Evolutionary conservation across 1,140 invertebrate genomes (phyloP), one percentile per base, ranked within the genome.

Genomic region (Diorhabda sublineata): DNA sequence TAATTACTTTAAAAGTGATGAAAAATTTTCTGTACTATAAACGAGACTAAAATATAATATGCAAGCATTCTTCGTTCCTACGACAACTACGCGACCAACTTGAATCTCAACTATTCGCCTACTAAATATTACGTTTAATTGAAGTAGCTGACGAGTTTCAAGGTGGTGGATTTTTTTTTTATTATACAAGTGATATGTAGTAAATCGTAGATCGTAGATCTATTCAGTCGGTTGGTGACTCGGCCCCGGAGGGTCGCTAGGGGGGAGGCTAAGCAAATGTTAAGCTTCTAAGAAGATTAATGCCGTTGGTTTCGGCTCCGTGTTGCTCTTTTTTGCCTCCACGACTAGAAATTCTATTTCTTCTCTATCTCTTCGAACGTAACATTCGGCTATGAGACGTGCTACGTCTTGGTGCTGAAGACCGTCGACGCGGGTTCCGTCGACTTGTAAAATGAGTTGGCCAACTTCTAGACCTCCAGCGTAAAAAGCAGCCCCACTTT

Each of bases 381-480:
- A 96, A 60, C 93, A 93, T 79, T 95, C 92, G 5, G 93, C 92
- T 77, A 96, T 96, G 57, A 95, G 84, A 72, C 92, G 85, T 41
- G 94, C 94, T 65, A 95, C 93, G 75, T 95, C 93, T 77, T 85
- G 83, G 78, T 89, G 87, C 74, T 87, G 88, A 76, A 89, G 84
- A 84, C 93, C 93, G 84, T 95, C 91, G 45, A 97, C 90, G 74
- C 91, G 88, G 70, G 90, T 89, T 11, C 94, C 94, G 79, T 98
- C 94, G 67, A 98, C 95, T 80, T 95, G 93, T 65, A 98, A 83
- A 75, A 98, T 96, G 60, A 97, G 84, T 81, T 98, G 95, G 65
- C 96, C 96, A 64, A 97, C 93, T 82, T 96, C 92, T 61, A 98
- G 83, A 61, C 93, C 93, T 45, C 94, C 94, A 52, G 94, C 94